Evolutionary conservation across 1,140 invertebrate genomes (phyloP), one percentile per base, ranked within the genome.

Genomic region (Drosophila chauvacae): DNA sequence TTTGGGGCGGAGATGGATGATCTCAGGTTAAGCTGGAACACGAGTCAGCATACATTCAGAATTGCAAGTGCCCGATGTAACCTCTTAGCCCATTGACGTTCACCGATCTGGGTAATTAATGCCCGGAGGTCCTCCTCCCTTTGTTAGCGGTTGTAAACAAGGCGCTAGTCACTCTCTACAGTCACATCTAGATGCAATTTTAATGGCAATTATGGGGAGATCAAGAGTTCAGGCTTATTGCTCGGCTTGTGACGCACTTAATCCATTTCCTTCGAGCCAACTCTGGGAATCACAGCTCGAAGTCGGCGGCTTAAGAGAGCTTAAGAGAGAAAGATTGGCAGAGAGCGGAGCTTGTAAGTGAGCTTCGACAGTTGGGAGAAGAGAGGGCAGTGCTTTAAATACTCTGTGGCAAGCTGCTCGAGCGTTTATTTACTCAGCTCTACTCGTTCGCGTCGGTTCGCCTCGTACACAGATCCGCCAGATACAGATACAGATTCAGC

Each of bases 391-490:
- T 39, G 84, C 84, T 80, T 87, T 84, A 87, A 88, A 84, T 88
- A 66, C 51, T 65, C 55, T 50, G 47, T 26, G 44, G 57, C 69
- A 48, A 50, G 65, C 39, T 51, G 26, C 3, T 23, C n/a, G 26
- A 41, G 35, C 62, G 64, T 73, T 87, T 90, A 87, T 88, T 87
- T 87, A 62, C 73, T 78, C 65, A 84, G 65, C 65, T 60, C 77
- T 56, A 47, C 68, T 80, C 68, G 64, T 53, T 63, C 51, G 77
- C 60, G 51, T 51, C 79, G 66, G 73, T 79, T 82, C 75, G 75
- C 18, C 66, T 58, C 39, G 44, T 33, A 2, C 7, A 23, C 7
- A 23, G 53, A 55, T 68, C 30, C 63, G 28, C 14, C 48, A 68
- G 66, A 57, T 66, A 73, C 26, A 35, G 13, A 62, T 42, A 61